A percentile compares a stretch with the other conserved stretches of the same genome.
Evolutionary conservation across 1,140 invertebrate genomes (phyloP).

Genomic region (Linepithema humile): DNA sequence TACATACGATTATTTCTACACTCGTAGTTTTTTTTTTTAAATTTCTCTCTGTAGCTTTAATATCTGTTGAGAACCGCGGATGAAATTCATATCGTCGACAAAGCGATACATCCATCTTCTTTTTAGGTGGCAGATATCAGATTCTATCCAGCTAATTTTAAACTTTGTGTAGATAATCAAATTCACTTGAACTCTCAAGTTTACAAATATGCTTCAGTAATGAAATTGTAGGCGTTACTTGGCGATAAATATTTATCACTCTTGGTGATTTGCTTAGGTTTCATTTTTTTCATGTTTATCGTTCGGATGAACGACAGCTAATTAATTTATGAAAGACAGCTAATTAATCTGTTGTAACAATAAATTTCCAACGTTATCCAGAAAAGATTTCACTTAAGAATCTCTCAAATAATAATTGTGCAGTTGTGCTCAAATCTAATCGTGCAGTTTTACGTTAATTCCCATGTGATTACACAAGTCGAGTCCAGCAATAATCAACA

Average conservation of each 20-base stretch:
- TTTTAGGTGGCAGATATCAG: background rate
- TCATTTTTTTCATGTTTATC: background rate
- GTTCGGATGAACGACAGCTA: background rate
- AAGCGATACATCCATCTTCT: background rate
- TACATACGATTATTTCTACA: background rate
- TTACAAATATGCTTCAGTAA: background rate
- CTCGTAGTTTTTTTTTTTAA: background rate
- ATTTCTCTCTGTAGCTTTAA: background rate
- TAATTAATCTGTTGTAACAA: background rate
- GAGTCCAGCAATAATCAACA: background rate
- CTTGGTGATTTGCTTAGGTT: background rate
- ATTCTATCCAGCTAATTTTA: background rate
- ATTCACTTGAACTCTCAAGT: background rate
- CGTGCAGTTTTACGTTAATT: background rate
- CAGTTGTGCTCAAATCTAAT: too few species aligned
- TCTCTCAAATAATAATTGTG: background rate
- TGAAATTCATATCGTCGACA: too few species aligned
- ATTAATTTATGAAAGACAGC: background rate
- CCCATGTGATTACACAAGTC: background rate
- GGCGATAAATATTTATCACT: slow-evolving; percentile 29
- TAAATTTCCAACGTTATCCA: background rate
- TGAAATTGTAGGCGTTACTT: slow-evolving; percentile 34
- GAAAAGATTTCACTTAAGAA: too few species aligned
- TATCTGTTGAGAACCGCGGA: background rate
- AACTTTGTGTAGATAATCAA: background rate